These are phyloP conservation scores for Bombyx huttoni DNA, from an alignment of 2,888 invertebrate genomes.

Conservation along the genomic window DNA sequence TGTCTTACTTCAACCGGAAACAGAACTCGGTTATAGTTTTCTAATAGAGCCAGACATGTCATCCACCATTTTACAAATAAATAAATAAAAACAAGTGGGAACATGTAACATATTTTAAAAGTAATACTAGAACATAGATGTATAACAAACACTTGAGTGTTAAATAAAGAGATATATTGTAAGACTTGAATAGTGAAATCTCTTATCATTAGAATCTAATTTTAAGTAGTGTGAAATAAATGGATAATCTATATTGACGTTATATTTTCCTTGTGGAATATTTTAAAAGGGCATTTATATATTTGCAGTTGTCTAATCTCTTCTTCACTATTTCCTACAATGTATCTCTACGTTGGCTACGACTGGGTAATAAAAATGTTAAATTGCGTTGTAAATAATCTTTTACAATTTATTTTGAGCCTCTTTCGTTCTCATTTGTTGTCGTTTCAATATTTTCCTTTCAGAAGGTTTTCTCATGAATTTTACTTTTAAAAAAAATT, in stretches of 20 bases:
- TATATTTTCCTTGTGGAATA: slow-evolving; percentile 42
- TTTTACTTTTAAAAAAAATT: neutral
- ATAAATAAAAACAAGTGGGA: slow-evolving; percentile 69
- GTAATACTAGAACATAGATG: slow-evolving; percentile 65
- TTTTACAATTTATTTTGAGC: neutral
- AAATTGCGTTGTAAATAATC: slow-evolving; percentile 36
- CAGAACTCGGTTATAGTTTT: neutral
- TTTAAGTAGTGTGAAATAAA: slow-evolving; percentile 50
- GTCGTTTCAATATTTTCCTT: slow-evolving; percentile 39
- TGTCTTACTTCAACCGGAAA: too few species aligned
- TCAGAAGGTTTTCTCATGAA: slow-evolving; percentile 1
- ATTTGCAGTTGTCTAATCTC: slow-evolving; percentile 40
- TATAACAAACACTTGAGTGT: slow-evolving; percentile 45
- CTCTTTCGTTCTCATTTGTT: slow-evolving; percentile 16
- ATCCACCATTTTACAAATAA: slow-evolving; percentile 33
- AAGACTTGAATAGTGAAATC: slow-evolving; percentile 51
- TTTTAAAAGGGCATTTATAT: slow-evolving; percentile 60
- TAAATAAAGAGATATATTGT: slow-evolving; percentile 56
- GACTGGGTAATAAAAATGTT: slow-evolving; percentile 24
- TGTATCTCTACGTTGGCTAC: slow-evolving; percentile 40
- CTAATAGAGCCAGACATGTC: slow-evolving; percentile 18
- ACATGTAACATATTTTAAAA: slow-evolving; percentile 71
- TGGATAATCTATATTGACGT: slow-evolving; percentile 49
- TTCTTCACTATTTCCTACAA: slow-evolving; percentile 46
- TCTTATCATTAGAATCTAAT: slow-evolving; percentile 60